Evolutionary conservation across 1,140 invertebrate species (phyloP), one percentile per base, ranked within the genome.

Genomic region (Saxidomus purpurata): DNA sequence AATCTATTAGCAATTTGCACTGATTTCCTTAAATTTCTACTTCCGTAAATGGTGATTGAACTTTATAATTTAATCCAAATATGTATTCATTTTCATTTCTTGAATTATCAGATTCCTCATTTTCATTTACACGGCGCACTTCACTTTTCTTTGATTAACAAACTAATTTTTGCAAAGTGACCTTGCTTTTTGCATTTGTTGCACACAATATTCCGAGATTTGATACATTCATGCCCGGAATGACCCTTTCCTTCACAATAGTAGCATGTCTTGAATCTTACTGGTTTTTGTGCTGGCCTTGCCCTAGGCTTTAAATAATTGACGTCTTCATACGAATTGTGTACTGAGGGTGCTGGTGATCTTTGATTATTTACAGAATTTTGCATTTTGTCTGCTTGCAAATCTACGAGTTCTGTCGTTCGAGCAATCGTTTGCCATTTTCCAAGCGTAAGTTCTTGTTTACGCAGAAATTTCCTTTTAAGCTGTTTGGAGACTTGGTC

Each of bases 321-420:
- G 22, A 67, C 31, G 3, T 67, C n/a, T 4, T 67, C 63, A 25
- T 67, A 28, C n/a, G 25, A 6, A 28, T 28, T 31, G 13, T n/a
- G n/a, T n/a, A n/a, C n/a, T n/a, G 63, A 15, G 3, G 13, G 11
- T 28, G 63, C 28, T 67, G 25, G 4, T 28, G 25, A 28, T 63
- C 19, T 8, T 19, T 63, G 59, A 25, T 63, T 63, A 25, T 28
- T 63, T 76, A 47, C 40, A 19, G 17, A 25, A 25, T 19, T 76
- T n/a, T 71, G 34, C 40, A 76, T 76, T 49, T 76, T 49, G 22
- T 76, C 34, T 15, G 71, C 71, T 47, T 76, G 71, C 40, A 76
- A 49, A 15, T 19, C 4, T 11, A 40, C 71, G 6, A 76, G 36
- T 76, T 76, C 71, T 25, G 71, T n/a, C 49, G 40, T 13, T 3